Evolutionary conservation across 2,888 invertebrate species (phyloP), one percentile per base, ranked within the genome.

Genomic region (Torymus auratus): DNA sequence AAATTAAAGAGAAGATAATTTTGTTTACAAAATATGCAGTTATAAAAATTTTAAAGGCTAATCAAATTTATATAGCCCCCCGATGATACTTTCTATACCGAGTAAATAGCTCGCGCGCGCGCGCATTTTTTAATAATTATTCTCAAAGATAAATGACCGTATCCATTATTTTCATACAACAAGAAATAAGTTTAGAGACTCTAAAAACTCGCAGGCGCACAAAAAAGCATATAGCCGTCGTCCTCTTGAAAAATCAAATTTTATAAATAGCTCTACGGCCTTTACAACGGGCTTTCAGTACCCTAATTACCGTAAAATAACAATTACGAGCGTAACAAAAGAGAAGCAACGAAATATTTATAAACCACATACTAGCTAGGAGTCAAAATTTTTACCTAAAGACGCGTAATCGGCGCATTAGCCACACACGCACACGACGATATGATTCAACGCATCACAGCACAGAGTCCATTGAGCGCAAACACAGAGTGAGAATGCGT

Each of bases 401-500:
- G 41, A 53, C 10, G 56, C 4, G 55, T 68, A 55, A 69, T 76
- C 69, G 17, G 15, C 55, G 53, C 17, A 50, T 67, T 67, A 56
- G 53, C 15, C 50, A 17, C 17, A 53, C 28, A 67, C 52, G 53
- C 53, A 20, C 5, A 53, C 41, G 3, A 20, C 12, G 73, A 56
- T 20, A 20, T 52, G 69, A 58, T 62, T 69, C 78, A 68, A 23
- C 73, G 7, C 41, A 28, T 7, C 28, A 41, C 41, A 41, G 41
- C 41, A 41, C 41, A 41, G 41, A 56, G 67, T 79, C 68, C 69
- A 53, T 75, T 64, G 41, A 74, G 53, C 61, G 58, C 41, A 71
- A 80, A 60, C 75, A 68, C 52, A 14, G 50, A 78, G 65, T 28
- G 78, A 82, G 84, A 87, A 84, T 86, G 86, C 86, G 86, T 86